Conservation (phyloP, 2,797 vertebrate species). For the Sarcophilus harrisii region DNA sequence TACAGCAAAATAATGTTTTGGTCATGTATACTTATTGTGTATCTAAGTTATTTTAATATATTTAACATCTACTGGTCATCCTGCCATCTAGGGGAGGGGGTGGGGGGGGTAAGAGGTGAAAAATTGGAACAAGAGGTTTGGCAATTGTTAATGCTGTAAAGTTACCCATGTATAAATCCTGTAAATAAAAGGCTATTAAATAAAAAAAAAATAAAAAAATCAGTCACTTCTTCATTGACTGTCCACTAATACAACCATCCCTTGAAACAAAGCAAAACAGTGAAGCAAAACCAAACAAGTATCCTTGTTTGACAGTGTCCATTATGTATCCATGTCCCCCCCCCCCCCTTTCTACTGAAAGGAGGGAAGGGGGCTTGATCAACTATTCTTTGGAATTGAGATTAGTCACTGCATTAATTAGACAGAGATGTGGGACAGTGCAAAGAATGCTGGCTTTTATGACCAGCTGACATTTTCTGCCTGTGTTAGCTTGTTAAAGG, state of each 20-base stretch:
- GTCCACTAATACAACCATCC: background rate
- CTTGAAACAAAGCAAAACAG: background rate
- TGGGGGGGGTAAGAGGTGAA: too few relatives aligned
- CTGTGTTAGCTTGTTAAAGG: background rate
- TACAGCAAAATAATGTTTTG: too few relatives aligned
- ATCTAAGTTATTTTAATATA: too few relatives aligned
- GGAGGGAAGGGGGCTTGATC: background rate
- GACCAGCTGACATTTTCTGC: background rate
- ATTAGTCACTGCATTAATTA: background rate
- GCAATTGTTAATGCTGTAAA: too few relatives aligned
- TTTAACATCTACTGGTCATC: too few relatives aligned
- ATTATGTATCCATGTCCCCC: background rate
- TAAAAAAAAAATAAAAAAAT: too few relatives aligned
- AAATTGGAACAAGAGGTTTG: too few relatives aligned
- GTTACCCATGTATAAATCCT: too few relatives aligned
- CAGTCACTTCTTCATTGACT: background rate
- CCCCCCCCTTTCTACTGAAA: background rate
- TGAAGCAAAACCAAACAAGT: background rate
- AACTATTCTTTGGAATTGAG: background rate
- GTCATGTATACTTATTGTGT: too few relatives aligned
- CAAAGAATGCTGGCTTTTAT: background rate
- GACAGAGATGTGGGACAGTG: background rate
- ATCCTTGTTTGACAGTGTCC: background rate
- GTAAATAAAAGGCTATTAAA: too few relatives aligned
- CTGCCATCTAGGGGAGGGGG: too few relatives aligned